Conservation (phyloP, 2,888 invertebrate genomes). For the Rhagonycha fulva region DNA sequence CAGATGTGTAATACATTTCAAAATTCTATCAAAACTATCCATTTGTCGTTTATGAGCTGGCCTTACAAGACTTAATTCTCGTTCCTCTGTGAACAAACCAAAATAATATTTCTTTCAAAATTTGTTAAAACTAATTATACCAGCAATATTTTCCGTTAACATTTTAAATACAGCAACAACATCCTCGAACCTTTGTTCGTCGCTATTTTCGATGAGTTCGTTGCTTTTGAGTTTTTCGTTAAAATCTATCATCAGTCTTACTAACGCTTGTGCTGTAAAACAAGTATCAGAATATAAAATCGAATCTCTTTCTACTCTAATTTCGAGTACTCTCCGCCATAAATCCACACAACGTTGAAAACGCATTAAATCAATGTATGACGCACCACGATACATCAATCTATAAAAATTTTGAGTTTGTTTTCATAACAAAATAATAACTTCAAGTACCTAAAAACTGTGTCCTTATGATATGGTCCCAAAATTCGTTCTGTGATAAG, state of each 20-base stretch:
- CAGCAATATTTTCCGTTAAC: constrained; percentile 66
- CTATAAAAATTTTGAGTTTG: constrained; percentile 34
- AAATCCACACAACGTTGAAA: constrained; percentile 86
- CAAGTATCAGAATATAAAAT: constrained; percentile 79
- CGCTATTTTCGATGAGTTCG: constrained; percentile 56
- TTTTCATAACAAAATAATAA: not conserved
- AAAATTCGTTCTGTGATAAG: constrained; percentile 87
- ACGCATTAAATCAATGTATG: constrained; percentile 72
- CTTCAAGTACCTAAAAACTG: constrained; percentile 66
- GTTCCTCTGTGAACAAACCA: constrained; percentile 54
- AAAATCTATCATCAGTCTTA: constrained; percentile 80
- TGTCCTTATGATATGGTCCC: constrained; percentile 85
- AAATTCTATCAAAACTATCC: constrained; percentile 79
- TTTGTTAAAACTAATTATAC: constrained; percentile 37
- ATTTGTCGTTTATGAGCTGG: constrained; percentile 79
- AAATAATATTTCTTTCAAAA: not conserved
- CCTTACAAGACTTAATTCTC: constrained; percentile 59
- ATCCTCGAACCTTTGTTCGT: constrained; percentile 68
- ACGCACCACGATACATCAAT: constrained; percentile 65
- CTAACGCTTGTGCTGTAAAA: constrained; percentile 84
- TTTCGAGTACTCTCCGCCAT: constrained; percentile 82
- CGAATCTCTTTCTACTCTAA: constrained; percentile 79
- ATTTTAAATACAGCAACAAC: constrained; percentile 71
- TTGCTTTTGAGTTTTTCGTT: constrained; percentile 63
- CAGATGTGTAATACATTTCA: constrained; percentile 80